Percentiles rank a stretch among this genome's conserved stretches.
Evolutionary conservation across 2,113 vertebrate genomes (phyloP).

Genomic region (Turnix velox): DNA sequence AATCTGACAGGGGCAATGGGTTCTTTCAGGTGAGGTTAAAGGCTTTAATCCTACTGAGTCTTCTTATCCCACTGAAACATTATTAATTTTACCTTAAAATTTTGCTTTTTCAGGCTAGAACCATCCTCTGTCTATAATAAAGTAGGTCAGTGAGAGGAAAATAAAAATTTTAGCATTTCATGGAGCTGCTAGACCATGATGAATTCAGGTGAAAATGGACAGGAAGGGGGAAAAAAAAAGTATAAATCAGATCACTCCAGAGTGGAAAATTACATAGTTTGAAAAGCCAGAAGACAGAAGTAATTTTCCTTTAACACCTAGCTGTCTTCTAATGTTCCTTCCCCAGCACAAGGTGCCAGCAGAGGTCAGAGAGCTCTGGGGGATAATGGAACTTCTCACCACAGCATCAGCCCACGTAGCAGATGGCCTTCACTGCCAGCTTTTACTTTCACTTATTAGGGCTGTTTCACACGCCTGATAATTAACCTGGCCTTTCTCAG

Average conservation of each 20-base stretch:
- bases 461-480: not conserved
- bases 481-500: not conserved
- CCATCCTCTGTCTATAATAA: not conserved
- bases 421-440: not conserved
- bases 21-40: not conserved
- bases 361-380: not conserved
- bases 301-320: not conserved
- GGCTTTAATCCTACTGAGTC: not conserved
- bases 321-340: not conserved
- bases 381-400: not conserved
- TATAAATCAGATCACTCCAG: not conserved
- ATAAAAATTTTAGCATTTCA: not conserved
- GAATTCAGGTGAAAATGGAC: not conserved
- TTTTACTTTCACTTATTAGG: not conserved
- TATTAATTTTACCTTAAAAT: not conserved
- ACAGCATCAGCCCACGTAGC: not conserved
- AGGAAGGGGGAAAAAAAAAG: not conserved
- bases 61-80: not conserved
- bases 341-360: rapidly evolving
- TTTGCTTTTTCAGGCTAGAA: not conserved
- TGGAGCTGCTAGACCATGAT: not conserved
- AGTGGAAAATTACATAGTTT: not conserved
- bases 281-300: not conserved
- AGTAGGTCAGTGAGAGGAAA: not conserved
- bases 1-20: not conserved